Evolutionary conservation across 2,888 invertebrate genomes (phyloP), one percentile per base, ranked within the genome.

Genomic region (Oegoconia quadripuncta): DNA sequence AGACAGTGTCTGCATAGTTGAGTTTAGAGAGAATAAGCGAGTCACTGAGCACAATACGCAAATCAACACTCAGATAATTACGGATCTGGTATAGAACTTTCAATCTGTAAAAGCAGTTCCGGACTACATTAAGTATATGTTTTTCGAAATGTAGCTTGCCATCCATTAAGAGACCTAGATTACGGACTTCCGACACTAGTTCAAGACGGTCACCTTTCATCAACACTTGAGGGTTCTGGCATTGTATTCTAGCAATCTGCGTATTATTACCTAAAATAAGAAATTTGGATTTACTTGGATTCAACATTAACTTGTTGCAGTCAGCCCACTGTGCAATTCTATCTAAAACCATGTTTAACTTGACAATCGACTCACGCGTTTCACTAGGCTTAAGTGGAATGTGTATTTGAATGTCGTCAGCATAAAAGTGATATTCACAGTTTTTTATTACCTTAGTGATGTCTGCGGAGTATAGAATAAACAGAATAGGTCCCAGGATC

Each of bases 81-180:
- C n/a, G n/a, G n/a, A n/a, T n/a, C n/a, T n/a, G n/a, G n/a, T 26
- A 26, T 9, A 26, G 26, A n/a, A 26, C 29, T n/a, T 29, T 29
- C 15, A 29, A 29, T 18, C 35, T 15, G 26, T 36, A 41, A 22
- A 39, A 33, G 11, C 38, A 35, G 12, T 34, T 40, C 3, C 48
- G 35, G 0, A 37, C 39, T 9, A 32, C 9, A 3, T 36, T 18
- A 1, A 16, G n/a, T 2, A 45, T 16, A 11, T 45, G 38, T 9
- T 28, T 38, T 15, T 45, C 41, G 31, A 45, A 48, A n/a, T 34
- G 44, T 20, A 48, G 13, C n/a, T 18, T 9, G 3, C 36, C 41
- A 15, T 48, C 44, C 39, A 48, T 44, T 2, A 44, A 7, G 1
- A 46, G 9, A 2, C 40, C 48, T 8, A 48, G 35, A 22, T 44